Conservation (phyloP, 2,797 vertebrate genomes). For the Myotis myotis region DNA sequence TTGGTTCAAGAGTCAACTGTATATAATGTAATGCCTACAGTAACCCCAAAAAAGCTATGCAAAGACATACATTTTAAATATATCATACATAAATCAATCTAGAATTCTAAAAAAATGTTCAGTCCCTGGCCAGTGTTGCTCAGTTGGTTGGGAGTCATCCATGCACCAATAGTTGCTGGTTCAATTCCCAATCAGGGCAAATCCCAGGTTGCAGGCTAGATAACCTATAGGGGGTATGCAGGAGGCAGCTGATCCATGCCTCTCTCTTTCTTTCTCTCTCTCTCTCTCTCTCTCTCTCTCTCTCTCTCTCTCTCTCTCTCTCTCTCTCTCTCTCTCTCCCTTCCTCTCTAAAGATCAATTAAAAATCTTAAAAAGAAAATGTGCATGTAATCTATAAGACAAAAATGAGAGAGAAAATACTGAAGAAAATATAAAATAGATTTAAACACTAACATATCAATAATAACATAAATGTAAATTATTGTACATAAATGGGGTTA, state of each 20-base stretch:
- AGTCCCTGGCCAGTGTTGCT: not conserved
- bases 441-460: not conserved
- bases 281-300: not conserved
- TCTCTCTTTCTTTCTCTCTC: not conserved
- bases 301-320: no score
- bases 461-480: not conserved
- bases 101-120: constrained; percentile 22
- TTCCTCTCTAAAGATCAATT: not conserved
- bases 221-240: not conserved
- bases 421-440: not conserved
- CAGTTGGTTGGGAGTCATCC: not conserved
- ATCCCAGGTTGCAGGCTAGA: not conserved
- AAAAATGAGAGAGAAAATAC: not conserved
- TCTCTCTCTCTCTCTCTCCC: not conserved
- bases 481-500: not conserved
- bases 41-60: not conserved
- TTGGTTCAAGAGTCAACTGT: not conserved
- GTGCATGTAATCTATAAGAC: not conserved
- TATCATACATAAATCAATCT: not conserved
- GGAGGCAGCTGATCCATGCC: not conserved
- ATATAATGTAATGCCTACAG: not conserved
- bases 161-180: not conserved
- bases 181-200: not conserved
- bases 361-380: not conserved
- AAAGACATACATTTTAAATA: not conserved